A percentile compares a stretch with the other conserved stretches of the same genome.
Evolutionary conservation across 2,888 invertebrate species (phyloP).

Genomic region (Baccha elongata): DNA sequence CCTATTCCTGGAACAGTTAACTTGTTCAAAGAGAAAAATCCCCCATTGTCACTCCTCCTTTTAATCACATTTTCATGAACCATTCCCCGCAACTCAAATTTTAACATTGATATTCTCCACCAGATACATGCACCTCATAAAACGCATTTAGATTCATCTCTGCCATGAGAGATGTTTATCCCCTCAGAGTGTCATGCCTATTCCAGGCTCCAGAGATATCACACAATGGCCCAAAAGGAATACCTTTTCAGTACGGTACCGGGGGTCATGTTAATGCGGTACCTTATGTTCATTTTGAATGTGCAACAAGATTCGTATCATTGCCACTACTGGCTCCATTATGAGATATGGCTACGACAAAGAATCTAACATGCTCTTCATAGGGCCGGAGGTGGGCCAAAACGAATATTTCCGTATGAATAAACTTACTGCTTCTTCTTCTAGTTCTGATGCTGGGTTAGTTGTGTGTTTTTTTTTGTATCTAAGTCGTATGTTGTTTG

Average conservation of each 20-base stretch:
- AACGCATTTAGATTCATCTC: slow-evolving; percentile 65
- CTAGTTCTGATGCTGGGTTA: not conserved
- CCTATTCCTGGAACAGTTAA: slow-evolving; percentile 12
- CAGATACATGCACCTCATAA: slow-evolving; percentile 61
- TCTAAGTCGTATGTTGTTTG: slow-evolving; percentile 12
- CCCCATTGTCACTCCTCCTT: slow-evolving; percentile 7
- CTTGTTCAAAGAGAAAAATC: not conserved
- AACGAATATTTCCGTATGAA: slow-evolving; percentile 25
- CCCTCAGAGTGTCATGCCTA: slow-evolving; percentile 28
- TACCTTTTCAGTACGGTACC: not conserved
- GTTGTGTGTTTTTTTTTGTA: not conserved
- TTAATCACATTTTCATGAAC: slow-evolving; percentile 63
- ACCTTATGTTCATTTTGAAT: slow-evolving; percentile 60
- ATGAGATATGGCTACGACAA: slow-evolving; percentile 62
- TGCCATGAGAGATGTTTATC: slow-evolving; percentile 46
- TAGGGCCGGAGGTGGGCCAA: slow-evolving; percentile 46
- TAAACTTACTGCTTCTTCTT: not conserved
- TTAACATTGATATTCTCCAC: slow-evolving; percentile 57
- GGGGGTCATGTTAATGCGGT: slow-evolving; percentile 67
- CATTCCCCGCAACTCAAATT: slow-evolving; percentile 43
- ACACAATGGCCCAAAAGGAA: slow-evolving; percentile 23
- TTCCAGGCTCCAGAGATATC: not conserved
- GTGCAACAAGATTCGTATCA: slow-evolving; percentile 71
- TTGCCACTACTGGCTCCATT: slow-evolving; percentile 63
- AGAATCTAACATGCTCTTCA: slow-evolving; percentile 59